Evolutionary conservation across 2,888 invertebrate species (phyloP), one percentile per base, ranked within the genome.

Genomic region (Dicyrtomina minuta): DNA sequence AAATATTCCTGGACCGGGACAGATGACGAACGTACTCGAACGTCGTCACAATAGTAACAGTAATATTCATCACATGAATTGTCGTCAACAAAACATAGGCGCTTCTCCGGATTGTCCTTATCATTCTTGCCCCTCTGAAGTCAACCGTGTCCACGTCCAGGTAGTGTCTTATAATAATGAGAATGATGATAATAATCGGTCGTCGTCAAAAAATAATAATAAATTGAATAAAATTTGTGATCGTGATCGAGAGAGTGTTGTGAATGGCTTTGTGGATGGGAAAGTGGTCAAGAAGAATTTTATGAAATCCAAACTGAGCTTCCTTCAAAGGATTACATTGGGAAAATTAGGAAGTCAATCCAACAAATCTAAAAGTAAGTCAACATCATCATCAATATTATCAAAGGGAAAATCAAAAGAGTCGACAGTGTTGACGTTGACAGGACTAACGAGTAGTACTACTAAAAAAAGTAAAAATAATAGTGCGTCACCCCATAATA

Each of bases 321-420:
- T 73, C 46, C 59, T 73, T 4, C 71, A 70, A 22, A 39, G 68
- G 41, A 44, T 73, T 44, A 67, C 73, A 6, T 67, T 71, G 24
- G 68, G 70, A 2, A 71, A 58, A 66, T 67, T 73, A 62, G 73
- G 70, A n/a, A 41, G 22, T 8, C 55, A 17, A n/a, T 65, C 55
- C 8, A 55, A 64, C 8, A 53, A 65, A 39, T 65, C 43, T 1
- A 65, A 46, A 49, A 64, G 27, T 13, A 64, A 64, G 27, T 22
- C 43, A 24, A n/a, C 22, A 1, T 51, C 51, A 51, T 13, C 58
- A 39, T 33, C 13, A 12, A 55, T 26, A 33, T 33, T 8, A n/a
- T n/a, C n/a, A n/a, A n/a, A n/a, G n/a, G n/a, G n/a, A 33, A 33
- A 33, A 33, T 33, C 33, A 33, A 33, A 33, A 33, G 33, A 8